Evolutionary conservation across 2,113 vertebrate species (phyloP).

Genomic region (Thomomys bottae): DNA sequence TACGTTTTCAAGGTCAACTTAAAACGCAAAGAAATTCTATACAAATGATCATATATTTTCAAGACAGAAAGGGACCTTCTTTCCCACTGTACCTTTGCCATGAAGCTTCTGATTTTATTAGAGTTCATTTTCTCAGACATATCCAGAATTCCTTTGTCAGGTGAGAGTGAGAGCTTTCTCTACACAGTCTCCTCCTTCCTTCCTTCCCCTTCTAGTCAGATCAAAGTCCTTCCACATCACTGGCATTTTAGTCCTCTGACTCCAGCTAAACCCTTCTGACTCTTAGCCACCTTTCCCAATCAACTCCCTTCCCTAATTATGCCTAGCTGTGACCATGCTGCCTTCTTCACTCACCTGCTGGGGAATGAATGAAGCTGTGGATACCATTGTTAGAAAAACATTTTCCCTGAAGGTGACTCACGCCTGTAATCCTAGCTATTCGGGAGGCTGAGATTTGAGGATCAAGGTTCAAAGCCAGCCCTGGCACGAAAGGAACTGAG

Average conservation of each 20-base stretch:
- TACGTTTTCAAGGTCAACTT: slow-evolving; percentile 63
- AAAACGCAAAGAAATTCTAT: background rate
- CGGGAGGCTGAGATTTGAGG: no score
- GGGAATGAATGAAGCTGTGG: background rate
- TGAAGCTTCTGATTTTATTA: background rate
- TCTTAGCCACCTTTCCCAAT: background rate
- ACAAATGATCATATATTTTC: background rate
- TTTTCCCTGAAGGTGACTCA: no score
- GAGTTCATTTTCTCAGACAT: background rate
- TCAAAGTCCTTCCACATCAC: background rate
- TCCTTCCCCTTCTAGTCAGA: background rate
- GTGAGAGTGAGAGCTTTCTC: background rate
- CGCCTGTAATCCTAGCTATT: no score
- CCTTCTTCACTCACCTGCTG: background rate
- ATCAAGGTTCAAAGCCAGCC: no score
- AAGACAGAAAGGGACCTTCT: background rate
- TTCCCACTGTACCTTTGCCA: background rate
- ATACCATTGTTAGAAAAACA: background rate
- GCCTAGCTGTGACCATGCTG: background rate
- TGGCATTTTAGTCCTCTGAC: background rate
- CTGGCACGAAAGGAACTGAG: no score
- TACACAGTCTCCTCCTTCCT: background rate
- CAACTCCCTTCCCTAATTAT: background rate
- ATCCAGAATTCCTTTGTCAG: background rate
- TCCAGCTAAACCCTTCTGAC: background rate